Conservation (phyloP, 2,888 invertebrate species). For the Eristalis arbustorum region DNA sequence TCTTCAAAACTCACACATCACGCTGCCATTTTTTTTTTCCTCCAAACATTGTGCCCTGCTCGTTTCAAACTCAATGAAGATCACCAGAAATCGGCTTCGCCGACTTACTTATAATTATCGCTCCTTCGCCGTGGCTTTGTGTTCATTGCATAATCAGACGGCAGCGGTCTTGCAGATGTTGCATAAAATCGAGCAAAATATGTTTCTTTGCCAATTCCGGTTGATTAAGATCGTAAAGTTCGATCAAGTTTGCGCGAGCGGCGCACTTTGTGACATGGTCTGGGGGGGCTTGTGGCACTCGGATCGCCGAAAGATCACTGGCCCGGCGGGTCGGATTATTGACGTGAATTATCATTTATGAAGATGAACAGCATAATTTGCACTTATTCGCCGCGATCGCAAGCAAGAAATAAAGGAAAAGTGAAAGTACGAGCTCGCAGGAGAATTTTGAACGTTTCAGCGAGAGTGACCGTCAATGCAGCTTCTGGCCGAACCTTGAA, state of each 20-base stretch:
- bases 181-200: neutral
- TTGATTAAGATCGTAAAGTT: slow-evolving; percentile 29
- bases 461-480: neutral
- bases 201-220: slow-evolving; percentile 22
- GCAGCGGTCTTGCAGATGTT: neutral
- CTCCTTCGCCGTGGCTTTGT: neutral
- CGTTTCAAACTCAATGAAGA: slow-evolving; percentile 17
- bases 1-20: neutral
- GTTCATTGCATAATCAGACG: slow-evolving; percentile 16
- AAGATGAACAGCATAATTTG: neutral
- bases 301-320: slow-evolving; percentile 12
- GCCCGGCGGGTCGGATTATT: neutral
- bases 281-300: neutral
- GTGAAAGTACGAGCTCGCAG: slow-evolving; percentile 4
- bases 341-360: neutral
- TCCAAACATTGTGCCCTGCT: neutral
- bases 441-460: neutral
- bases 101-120: slow-evolving; percentile 25
- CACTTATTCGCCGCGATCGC: neutral
- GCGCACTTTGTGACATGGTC: neutral
- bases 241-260: neutral
- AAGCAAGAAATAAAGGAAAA: neutral
- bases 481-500: slow-evolving; percentile 13
- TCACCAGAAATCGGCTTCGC: slow-evolving; percentile 25
- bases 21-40: too few relatives aligned